Evolutionary conservation across 2,888 invertebrate genomes (phyloP), one percentile per base, ranked within the genome.

Genomic region (Lissonota sp.): DNA sequence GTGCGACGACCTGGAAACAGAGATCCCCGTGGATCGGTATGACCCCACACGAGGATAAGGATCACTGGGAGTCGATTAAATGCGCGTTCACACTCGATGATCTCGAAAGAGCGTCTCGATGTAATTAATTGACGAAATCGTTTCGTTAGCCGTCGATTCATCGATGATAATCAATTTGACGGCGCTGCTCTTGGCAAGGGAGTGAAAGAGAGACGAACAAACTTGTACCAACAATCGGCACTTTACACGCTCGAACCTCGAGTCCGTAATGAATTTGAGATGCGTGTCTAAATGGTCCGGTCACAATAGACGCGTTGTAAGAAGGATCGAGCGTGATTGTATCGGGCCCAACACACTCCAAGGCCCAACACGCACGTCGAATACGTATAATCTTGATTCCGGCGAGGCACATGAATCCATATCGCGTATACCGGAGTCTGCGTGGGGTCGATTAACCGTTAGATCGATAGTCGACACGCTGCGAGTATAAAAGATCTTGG

Each of bases 231-330:
- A 14, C n/a, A 51, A 26, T 37, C 49, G 37, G 70, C 26, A 70
- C 66, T 78, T 77, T 64, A 70, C 69, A 69, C 73, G 76, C 78
- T 73, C 55, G 74, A 55, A 62, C 66, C 60, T 12, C 55, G 49
- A 75, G 67, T 73, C 83, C 26, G 26, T 85, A 85, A 85, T 85
- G 85, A 85, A 83, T 85, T 85, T 83, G 85, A 85, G 74, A 84
- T 84, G 83, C 83, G 85, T 85, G 83, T 83, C 84, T 79, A 82
- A 84, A 76, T 55, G 78, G 64, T 79, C 75, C 62, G 63, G 79
- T 84, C 79, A 85, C 82, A 85, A 85, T 83, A 72, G 74, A 66
- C 58, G 62, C 62, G 46, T 55, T 58, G 14, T 67, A 53, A 26
- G 39, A 42, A 8, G 53, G 46, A 49, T 14, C 16, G 55, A 14